Percentiles rank a stretch among this genome's conserved stretches.
phyloP scores from a whole-genome alignment of 2,113 vertebrate genomes.

The Vombatus ursinus region DNA sequence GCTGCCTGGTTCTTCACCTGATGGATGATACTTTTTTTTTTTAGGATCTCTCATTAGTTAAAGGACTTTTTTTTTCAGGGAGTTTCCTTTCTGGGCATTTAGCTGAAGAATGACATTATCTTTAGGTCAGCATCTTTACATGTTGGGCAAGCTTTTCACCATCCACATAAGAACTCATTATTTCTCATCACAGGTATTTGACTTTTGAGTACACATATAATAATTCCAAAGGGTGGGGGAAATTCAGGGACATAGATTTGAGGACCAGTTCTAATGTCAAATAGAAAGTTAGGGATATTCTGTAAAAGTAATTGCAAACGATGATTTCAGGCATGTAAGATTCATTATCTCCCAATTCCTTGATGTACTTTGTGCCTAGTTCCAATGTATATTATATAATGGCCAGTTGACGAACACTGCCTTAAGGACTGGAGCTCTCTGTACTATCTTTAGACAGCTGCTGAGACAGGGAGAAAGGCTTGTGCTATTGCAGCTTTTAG shows the following conservation, averaged over 20 bases:
- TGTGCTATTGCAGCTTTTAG: neutral
- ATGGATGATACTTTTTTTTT: neutral
- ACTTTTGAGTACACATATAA: neutral
- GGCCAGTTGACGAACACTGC: neutral
- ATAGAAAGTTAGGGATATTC: neutral
- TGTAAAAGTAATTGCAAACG: neutral
- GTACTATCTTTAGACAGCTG: neutral
- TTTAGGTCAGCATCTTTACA: neutral
- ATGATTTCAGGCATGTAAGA: neutral
- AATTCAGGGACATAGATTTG: neutral
- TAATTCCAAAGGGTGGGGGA: neutral
- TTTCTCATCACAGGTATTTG: neutral
- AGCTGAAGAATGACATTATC: neutral
- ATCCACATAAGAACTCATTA: neutral
- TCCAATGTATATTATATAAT: neutral
- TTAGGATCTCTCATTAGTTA: neutral
- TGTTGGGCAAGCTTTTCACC: neutral
- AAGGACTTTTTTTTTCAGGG: neutral
- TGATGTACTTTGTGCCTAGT: neutral
- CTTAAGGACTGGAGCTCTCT: neutral
- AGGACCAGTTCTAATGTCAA: neutral
- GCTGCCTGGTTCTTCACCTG: neutral
- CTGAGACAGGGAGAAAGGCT: neutral
- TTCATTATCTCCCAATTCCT: neutral
- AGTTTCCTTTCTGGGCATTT: neutral